phyloP scores from a whole-genome alignment of 2,797 vertebrate species.

The Hypotaenidia okinawae region DNA sequence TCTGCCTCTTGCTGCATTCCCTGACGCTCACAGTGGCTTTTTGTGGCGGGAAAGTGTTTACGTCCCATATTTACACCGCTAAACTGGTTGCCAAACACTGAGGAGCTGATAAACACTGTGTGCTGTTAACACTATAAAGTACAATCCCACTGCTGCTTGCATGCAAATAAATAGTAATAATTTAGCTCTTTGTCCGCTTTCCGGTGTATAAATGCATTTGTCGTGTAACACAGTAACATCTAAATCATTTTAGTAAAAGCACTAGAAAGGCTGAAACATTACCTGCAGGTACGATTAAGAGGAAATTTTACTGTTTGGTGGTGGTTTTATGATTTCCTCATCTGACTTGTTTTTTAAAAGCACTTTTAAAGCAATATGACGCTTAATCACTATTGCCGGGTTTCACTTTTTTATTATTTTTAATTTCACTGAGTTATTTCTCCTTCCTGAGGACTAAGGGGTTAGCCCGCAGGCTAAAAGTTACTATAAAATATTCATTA shows the following conservation, averaged over 20 bases:
- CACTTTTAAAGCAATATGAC: not conserved
- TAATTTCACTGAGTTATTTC: not conserved
- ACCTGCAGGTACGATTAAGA: not conserved
- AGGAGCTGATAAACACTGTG: slow-evolving; percentile 32
- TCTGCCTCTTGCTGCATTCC: rapidly evolving
- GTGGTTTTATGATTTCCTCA: not conserved
- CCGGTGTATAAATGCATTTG: not conserved
- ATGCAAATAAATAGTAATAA: slow-evolving; percentile 54
- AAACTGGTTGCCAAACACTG: not conserved
- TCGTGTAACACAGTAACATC: not conserved
- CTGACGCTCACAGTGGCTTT: not conserved
- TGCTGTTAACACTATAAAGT: slow-evolving; percentile 14
- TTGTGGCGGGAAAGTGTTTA: not conserved
- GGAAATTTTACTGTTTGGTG: not conserved
- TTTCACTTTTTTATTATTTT: not conserved
- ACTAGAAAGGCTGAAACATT: slow-evolving; percentile 3
- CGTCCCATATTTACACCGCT: not conserved
- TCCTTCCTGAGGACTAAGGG: not conserved
- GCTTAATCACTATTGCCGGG: not conserved
- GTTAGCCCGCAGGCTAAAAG: slow-evolving; percentile 5
- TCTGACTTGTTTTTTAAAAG: not conserved
- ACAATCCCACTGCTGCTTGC: slow-evolving; percentile 34
- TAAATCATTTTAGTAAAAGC: slow-evolving; percentile 50
- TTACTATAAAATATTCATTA: slow-evolving; percentile 25
- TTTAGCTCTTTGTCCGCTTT: not conserved